phyloP scores from a whole-genome alignment of 1,140 invertebrate species.

The Zaprionus vittiger region DNA sequence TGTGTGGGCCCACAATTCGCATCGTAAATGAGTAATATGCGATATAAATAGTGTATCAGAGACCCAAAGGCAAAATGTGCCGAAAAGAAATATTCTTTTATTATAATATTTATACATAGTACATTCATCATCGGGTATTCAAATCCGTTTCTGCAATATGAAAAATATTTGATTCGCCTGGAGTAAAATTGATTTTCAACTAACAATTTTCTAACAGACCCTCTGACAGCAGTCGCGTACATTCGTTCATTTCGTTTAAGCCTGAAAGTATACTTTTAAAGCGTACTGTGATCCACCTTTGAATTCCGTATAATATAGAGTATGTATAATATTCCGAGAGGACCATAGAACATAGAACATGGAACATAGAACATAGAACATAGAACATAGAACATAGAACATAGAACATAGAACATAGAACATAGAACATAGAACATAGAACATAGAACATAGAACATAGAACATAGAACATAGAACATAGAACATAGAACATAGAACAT shows the following conservation, averaged over 20 bases:
- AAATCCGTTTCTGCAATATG: not conserved
- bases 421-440: too few relatives aligned
- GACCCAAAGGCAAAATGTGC: not conserved
- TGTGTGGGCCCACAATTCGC: not conserved
- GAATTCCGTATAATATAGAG: too few relatives aligned
- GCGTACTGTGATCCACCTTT: not conserved
- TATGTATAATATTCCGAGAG: too few relatives aligned
- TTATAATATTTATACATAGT: not conserved
- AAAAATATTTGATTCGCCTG: not conserved
- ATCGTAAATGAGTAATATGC: not conserved
- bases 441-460: too few relatives aligned
- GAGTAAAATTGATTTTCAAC: not conserved
- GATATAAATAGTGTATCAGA: not conserved
- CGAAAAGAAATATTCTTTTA: not conserved
- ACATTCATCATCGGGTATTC: not conserved
- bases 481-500: too few relatives aligned
- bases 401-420: too few relatives aligned
- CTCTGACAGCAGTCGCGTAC: too few relatives aligned
- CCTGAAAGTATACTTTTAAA: constrained; percentile 26
- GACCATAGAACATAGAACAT: too few relatives aligned
- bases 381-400: too few relatives aligned
- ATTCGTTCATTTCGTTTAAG: not conserved
- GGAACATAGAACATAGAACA: too few relatives aligned
- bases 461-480: too few relatives aligned
- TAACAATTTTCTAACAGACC: too few relatives aligned